phyloP scores from a whole-genome alignment of 2,113 vertebrate species.

The Oncorhynchus keta region DNA sequence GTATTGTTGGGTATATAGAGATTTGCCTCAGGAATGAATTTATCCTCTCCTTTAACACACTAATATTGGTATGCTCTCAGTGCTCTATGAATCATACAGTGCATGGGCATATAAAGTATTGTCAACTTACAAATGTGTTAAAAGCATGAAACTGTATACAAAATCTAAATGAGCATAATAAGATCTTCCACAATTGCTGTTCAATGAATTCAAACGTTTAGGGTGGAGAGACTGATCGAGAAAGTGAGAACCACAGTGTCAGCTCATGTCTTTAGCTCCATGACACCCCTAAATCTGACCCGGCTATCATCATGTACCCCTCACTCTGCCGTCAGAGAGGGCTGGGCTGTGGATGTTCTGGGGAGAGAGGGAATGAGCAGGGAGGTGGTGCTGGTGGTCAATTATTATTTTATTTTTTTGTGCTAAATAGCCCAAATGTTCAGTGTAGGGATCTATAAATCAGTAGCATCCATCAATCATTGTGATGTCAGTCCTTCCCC shows the following conservation, averaged over 20 bases:
- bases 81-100: background rate
- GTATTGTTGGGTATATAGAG: too few relatives aligned
- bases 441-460: conserved; percentile 79
- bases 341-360: conserved; percentile 1
- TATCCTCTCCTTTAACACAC: background rate
- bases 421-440: conserved; percentile 59
- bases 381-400: conserved; percentile 14
- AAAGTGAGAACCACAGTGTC: background rate
- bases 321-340: background rate
- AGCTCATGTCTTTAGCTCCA: conserved; percentile 38
- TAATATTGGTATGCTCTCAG: background rate
- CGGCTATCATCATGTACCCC: background rate
- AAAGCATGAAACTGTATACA: background rate
- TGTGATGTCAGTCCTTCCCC: conserved; percentile 88
- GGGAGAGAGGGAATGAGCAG: background rate
- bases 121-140: background rate
- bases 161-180: too few relatives aligned
- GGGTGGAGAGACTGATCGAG: too few relatives aligned
- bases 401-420: conserved; percentile 1
- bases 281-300: background rate
- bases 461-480: conserved; percentile 96
- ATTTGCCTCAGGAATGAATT: too few relatives aligned
- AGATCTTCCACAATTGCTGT: background rate
- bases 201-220: background rate
- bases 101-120: background rate